Evolutionary conservation across 2,113 vertebrate species (phyloP), one percentile per base, ranked within the genome.

Genomic region (Anarhynchus alexandrinus): DNA sequence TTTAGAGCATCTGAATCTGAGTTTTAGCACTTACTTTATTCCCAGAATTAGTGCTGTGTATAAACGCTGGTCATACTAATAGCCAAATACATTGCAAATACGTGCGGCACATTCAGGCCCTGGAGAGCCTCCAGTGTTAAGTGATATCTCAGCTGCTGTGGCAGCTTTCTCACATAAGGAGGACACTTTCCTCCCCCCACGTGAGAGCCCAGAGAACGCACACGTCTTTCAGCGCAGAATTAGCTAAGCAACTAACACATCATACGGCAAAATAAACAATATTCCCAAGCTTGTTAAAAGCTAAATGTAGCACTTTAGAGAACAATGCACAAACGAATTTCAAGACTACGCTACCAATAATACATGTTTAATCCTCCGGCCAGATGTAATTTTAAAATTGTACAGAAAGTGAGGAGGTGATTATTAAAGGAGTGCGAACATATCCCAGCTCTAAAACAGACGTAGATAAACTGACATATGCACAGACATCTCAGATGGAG

Each of bases 161-260:
- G 90, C 93, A 95, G 93, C 91, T 96, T 96, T 96, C 91, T 94
- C 92, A 86, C 86, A 95, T 90, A 91, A 90, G 94, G 88, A 95
- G 73, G 93, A 95, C 80, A 84, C 91, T 87, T 85, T 57, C 79
- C 88, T 74, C 52, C 78, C 85, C 88, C 83, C 18, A 40, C 9
- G 18, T 74, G 82, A 91, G 57, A 96, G 78, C 93, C 82, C 66
- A 57, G 64, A 87, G 74, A 94, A 91, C 1, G 21, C 69, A 91
- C 82, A 55, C 49, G 8, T 62, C 83, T 80, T 87, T 76, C 85
- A 84, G 67, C 1, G 9, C 72, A 93, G 93, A 97, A 92, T 91
- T 93, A 95, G 70, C 82, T 55, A 94, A 94, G 91, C 89, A 96
- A 88, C 90, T 94, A 84, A 77, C 90, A 96, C 77, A 85, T 92